Evolutionary conservation across 2,113 vertebrate genomes (phyloP), one percentile per base, ranked within the genome.

Genomic region (Erythrocercus mccallii): DNA sequence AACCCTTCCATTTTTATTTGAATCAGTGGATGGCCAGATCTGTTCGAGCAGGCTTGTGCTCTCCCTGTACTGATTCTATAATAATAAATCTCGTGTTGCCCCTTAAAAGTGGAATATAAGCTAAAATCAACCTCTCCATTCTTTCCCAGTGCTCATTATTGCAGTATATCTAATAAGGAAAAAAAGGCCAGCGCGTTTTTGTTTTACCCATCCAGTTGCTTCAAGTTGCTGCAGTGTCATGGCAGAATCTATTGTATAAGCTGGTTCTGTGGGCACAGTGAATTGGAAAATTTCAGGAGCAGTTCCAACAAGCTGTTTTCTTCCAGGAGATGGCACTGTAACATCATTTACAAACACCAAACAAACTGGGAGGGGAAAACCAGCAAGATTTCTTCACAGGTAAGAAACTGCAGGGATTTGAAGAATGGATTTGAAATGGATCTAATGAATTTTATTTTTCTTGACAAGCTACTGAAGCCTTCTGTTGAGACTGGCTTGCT

Each of bases 251-350:
- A 3, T 10, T 9, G 51, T 6, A 0, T 11, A 5, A 25, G 10
- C n/a, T 21, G 45, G 9, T 24, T 37, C 15, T 3, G 2, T 10
- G 40, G 58, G 20, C 57, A 0, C 33, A 9, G 15, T 3, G 12
- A 13, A 51, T 56, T 30, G 54, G 33, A 44, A 60, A 19, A 48
- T 40, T 64, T 56, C 35, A 11, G 44, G 30, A 57, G 35, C 50
- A 10, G 28, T 9, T 22, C 42, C 60, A 53, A 22, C 16, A 3
- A 37, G 15, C 64, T 35, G 18, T 53, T 69, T 90, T 56, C 33
- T 93, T 91, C 97, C 98, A 98, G 98, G 87, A 98, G 98, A 88
- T 97, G 98, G 98, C 95, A 74, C 71, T 62, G 96, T 79, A 96
- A 73, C 88, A 80, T 85, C 91, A 95, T 58, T 82, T 92, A 97